Evolutionary conservation across 2,888 invertebrate species (phyloP), one percentile per base, ranked within the genome.

Genomic region (Euphydryas editha): DNA sequence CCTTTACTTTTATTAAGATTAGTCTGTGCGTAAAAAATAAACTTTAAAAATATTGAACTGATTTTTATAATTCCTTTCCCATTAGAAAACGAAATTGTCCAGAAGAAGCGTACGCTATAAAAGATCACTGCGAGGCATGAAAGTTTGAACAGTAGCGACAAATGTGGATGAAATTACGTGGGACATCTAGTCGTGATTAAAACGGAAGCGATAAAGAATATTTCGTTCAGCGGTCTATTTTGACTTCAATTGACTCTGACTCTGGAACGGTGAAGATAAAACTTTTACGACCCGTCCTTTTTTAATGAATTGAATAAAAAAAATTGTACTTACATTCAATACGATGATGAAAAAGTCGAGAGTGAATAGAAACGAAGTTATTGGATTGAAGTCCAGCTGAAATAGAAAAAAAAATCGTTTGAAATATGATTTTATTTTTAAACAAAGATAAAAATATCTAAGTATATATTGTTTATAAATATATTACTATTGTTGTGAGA

Each of bases 301-400:
- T 36, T 36, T 54, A 36, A 30, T 36, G 11, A 54, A 54, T 54
- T 54, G 18, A 17, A 18, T n/a, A 24, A n/a, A 13, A 46, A 24
- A 10, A 37, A 21, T 39, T 11, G 59, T 84, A 95, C 96, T 96
- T 90, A 97, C 97, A 85, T 97, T 96, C 73, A 96, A 86, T 73
- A 95, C 93, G 75, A 95, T 93, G 61, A 96, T 93, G 87, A 97
- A 97, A 83, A 97, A 96, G 82, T 96, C 96, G 83, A 96, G 80
- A 1, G 96, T 96, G 82, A 96, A 95, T 72, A 97, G 87, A 78
- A 96, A 95, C 55, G 96, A 95, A 3, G 95, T 95, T 70, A 95
- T 93, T 0, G 97, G 97, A 80, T 95, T 96, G 85, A 96, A 96
- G 76, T 93, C 92, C 65, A 95, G 86, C 95, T 96, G 94, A 73